These are phyloP conservation scores for Hoplias malabaricus DNA, from an alignment of 2,113 vertebrate species.

Conservation along the genomic window DNA sequence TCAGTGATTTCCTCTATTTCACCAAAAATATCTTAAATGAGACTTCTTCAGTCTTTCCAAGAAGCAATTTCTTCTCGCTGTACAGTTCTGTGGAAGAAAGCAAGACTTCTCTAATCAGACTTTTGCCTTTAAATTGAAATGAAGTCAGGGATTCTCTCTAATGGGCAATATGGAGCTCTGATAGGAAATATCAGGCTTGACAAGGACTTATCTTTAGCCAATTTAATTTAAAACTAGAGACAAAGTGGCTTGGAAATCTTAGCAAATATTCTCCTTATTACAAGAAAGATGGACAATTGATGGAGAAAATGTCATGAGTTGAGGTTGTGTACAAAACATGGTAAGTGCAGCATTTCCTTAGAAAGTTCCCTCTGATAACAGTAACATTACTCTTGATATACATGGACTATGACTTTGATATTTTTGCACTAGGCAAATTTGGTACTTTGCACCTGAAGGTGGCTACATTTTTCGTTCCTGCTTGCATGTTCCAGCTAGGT, in stretches of 20 bases:
- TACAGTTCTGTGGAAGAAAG: background rate
- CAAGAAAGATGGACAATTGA: background rate
- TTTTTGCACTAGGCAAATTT: background rate
- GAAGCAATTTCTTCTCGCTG: background rate
- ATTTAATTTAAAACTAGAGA: constrained; percentile 3
- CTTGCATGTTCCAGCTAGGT: too few species aligned
- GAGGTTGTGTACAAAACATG: background rate
- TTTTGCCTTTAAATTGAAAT: background rate
- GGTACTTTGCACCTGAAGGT: background rate
- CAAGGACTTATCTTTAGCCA: constrained; percentile 9
- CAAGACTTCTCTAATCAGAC: background rate
- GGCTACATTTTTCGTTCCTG: too few species aligned
- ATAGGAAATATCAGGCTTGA: background rate
- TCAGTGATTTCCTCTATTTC: background rate
- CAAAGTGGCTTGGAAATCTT: constrained; percentile 4
- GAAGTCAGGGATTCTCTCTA: background rate
- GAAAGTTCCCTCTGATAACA: background rate
- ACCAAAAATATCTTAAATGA: background rate
- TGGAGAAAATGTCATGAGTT: background rate
- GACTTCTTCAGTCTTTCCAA: background rate
- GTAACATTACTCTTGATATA: background rate
- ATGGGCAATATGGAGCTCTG: background rate
- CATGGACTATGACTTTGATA: background rate
- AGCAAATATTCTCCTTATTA: constrained; percentile 1
- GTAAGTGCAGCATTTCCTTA: background rate